Evolutionary conservation across 2,888 invertebrate genomes (phyloP).

Genomic region (Oligia fasciuncula): DNA sequence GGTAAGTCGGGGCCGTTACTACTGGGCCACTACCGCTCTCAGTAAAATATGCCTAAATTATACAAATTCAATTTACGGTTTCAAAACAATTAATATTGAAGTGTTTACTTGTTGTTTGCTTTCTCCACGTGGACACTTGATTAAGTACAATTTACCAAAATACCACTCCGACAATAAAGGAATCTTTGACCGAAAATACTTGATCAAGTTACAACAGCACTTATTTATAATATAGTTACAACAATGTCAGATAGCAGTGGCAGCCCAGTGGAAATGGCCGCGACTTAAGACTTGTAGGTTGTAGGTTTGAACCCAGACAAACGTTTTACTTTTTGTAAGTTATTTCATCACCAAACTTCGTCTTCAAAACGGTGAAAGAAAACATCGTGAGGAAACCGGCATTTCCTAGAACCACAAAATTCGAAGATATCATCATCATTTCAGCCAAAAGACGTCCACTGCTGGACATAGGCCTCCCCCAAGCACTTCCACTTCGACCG

Average conservation of each 20-base stretch:
- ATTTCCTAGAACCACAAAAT: not conserved
- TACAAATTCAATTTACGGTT: not conserved
- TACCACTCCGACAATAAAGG: constrained; percentile 13
- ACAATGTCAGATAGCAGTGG: constrained; percentile 15
- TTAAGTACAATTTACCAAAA: not conserved
- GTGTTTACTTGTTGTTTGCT: not conserved
- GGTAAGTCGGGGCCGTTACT: too few relatives aligned
- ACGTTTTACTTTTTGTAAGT: too few relatives aligned
- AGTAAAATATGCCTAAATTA: not conserved
- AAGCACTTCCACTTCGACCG: too few relatives aligned
- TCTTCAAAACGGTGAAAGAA: not conserved
- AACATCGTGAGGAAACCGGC: not conserved
- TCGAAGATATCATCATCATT: too few relatives aligned
- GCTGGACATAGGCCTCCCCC: too few relatives aligned
- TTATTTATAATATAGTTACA: constrained; percentile 4
- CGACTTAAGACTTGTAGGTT: too few relatives aligned
- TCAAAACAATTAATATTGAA: not conserved
- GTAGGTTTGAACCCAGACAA: too few relatives aligned
- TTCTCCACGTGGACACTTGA: not conserved
- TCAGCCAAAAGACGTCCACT: too few relatives aligned
- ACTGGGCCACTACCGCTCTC: too few relatives aligned
- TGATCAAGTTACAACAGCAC: not conserved
- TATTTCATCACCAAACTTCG: not conserved
- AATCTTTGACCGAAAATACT: constrained; percentile 15
- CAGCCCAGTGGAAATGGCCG: too few relatives aligned